These are phyloP conservation scores for Pelmatolapia mariae DNA, from an alignment of 2,113 vertebrate genomes.

Conservation along the genomic window DNA sequence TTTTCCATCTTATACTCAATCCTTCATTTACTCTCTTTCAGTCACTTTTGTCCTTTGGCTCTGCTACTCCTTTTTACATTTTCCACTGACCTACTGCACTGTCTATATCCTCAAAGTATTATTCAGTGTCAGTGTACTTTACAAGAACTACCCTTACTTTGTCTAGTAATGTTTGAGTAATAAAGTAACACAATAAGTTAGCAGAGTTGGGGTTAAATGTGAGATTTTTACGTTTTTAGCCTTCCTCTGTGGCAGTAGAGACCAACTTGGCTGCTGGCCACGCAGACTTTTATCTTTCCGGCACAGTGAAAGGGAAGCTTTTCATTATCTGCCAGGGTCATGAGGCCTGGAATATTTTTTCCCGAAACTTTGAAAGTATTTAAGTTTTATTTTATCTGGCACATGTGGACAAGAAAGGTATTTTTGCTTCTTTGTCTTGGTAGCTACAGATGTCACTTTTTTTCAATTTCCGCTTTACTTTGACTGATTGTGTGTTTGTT, in stretches of 20 bases:
- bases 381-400: not conserved
- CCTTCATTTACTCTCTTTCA: not conserved
- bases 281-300: slow-evolving; percentile 20
- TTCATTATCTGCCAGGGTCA: slow-evolving; percentile 19
- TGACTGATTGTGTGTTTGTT: not conserved
- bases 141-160: not conserved
- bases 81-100: not conserved
- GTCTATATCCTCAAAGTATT: fast-evolving
- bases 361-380: slow-evolving; percentile 9
- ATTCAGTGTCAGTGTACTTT: not conserved
- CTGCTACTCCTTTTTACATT: not conserved
- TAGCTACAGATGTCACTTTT: not conserved
- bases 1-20: not conserved
- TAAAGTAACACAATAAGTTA: not conserved
- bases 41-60: not conserved
- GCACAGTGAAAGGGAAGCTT: not conserved
- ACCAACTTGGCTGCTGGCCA: slow-evolving; percentile 9
- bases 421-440: not conserved
- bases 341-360: not conserved
- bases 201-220: not conserved
- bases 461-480: not conserved
- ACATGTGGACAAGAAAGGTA: not conserved
- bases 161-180: not conserved
- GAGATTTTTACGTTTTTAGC: not conserved
- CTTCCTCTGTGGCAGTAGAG: not conserved